Percentiles rank a stretch among this genome's conserved stretches.
These are phyloP conservation scores for Nesogale talazaci DNA, from an alignment of 2,113 vertebrate species.

Conservation along the genomic window DNA sequence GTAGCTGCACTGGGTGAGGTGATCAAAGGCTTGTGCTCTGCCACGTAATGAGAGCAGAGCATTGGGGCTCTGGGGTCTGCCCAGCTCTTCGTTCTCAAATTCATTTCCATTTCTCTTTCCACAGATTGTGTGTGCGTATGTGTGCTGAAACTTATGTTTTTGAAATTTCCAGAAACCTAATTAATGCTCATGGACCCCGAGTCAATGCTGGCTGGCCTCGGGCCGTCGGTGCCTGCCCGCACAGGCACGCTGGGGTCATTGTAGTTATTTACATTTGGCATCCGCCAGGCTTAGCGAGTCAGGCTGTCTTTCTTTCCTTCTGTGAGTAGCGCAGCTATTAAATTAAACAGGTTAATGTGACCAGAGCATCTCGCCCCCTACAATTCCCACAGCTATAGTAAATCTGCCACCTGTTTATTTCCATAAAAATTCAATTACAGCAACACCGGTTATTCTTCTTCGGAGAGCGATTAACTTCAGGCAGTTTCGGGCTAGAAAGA, in stretches of 20 bases:
- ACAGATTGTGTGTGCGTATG: not conserved
- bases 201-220: conserved; percentile 78
- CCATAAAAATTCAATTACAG: conserved; percentile 91
- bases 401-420: conserved; percentile 91
- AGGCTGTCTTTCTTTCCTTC: conserved; percentile 58
- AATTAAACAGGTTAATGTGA: conserved; percentile 89
- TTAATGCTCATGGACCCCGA: conserved; percentile 82
- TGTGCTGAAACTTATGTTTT: conserved; percentile 69
- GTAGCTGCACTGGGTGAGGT: not conserved
- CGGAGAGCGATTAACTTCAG: conserved; percentile 84
- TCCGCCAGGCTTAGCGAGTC: conserved; percentile 83
- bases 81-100: not conserved
- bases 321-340: conserved; percentile 79
- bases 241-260: conserved; percentile 79
- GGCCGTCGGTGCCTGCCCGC: conserved; percentile 76
- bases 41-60: not conserved
- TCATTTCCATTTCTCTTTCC: not conserved
- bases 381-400: conserved; percentile 84
- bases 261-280: conserved; percentile 87
- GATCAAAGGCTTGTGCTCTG: not conserved
- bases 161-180: conserved; percentile 80
- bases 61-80: not conserved
- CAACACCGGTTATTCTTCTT: conserved; percentile 84
- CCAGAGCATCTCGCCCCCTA: conserved; percentile 81
- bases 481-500: conserved; percentile 75